Percentiles rank a stretch among this genome's conserved stretches.
phyloP scores from a whole-genome alignment of 2,888 invertebrate genomes.

The Melanostoma mellinum region DNA sequence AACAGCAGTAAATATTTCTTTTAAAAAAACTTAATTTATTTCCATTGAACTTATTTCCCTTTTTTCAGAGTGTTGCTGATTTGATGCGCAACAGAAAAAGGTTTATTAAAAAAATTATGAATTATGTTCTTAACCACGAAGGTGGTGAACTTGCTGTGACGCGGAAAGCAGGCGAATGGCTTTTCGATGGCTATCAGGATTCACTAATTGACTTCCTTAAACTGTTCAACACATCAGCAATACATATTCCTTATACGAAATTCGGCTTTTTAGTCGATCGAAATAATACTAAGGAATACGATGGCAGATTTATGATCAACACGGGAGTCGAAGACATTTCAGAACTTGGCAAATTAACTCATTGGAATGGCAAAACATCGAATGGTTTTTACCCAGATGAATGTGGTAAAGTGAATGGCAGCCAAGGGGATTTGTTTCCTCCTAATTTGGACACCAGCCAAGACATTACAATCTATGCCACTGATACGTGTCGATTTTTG shows the following conservation, averaged over 20 bases:
- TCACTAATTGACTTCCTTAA: slow-evolving; percentile 84
- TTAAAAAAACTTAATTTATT: not conserved
- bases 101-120: slow-evolving; percentile 82
- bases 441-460: slow-evolving; percentile 83
- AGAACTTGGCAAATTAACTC: slow-evolving; percentile 86
- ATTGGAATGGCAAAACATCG: slow-evolving; percentile 86
- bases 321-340: slow-evolving; percentile 87
- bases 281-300: slow-evolving; percentile 88
- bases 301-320: slow-evolving; percentile 90
- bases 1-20: slow-evolving; percentile 86
- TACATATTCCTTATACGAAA: slow-evolving; percentile 86
- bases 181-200: slow-evolving; percentile 93
- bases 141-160: slow-evolving; percentile 84
- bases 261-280: slow-evolving; percentile 94
- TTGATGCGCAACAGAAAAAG: slow-evolving; percentile 83
- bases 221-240: slow-evolving; percentile 82
- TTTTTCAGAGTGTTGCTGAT: slow-evolving; percentile 86
- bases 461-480: slow-evolving; percentile 86
- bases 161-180: slow-evolving; percentile 86
- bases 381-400: slow-evolving; percentile 84
- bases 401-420: slow-evolving; percentile 88
- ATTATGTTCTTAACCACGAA: slow-evolving; percentile 83
- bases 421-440: slow-evolving; percentile 91
- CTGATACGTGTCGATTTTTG: slow-evolving; percentile 91
- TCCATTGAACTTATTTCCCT: not conserved